Percentiles rank a stretch among this genome's conserved stretches.
Conservation (phyloP, 2,113 vertebrate genomes). For the Cryptomyrus ogoouensis region DNA sequence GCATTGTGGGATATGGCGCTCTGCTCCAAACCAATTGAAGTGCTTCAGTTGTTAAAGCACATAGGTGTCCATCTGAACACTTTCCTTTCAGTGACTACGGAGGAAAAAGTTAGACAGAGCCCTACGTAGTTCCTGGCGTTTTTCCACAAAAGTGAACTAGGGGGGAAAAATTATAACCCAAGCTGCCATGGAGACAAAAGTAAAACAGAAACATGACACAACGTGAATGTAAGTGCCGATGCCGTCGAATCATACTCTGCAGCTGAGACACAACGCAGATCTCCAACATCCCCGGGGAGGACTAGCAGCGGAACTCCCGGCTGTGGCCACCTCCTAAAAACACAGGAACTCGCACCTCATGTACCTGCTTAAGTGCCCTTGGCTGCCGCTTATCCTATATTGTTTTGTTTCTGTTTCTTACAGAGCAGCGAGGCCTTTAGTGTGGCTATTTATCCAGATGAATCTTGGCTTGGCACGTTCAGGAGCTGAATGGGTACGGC, state of each 20-base stretch:
- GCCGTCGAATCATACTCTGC: background rate
- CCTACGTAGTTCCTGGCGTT: background rate
- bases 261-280: background rate
- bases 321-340: background rate
- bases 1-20: background rate
- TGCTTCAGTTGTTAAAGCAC: background rate
- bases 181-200: slow-evolving; percentile 5
- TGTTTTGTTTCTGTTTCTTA: background rate
- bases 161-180: background rate
- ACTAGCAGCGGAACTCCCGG: background rate
- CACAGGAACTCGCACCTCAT: background rate
- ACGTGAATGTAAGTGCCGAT: background rate
- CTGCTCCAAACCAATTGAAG: background rate
- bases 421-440: background rate
- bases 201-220: slow-evolving; percentile 2
- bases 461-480: background rate
- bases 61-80: background rate
- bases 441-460: background rate
- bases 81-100: background rate
- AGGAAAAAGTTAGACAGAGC: background rate
- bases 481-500: background rate
- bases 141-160: background rate
- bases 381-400: background rate
- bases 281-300: background rate
- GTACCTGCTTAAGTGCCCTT: background rate